Evolutionary conservation across 2,113 vertebrate species (phyloP), one percentile per base, ranked within the genome.

Genomic region (Amphiprion percula): DNA sequence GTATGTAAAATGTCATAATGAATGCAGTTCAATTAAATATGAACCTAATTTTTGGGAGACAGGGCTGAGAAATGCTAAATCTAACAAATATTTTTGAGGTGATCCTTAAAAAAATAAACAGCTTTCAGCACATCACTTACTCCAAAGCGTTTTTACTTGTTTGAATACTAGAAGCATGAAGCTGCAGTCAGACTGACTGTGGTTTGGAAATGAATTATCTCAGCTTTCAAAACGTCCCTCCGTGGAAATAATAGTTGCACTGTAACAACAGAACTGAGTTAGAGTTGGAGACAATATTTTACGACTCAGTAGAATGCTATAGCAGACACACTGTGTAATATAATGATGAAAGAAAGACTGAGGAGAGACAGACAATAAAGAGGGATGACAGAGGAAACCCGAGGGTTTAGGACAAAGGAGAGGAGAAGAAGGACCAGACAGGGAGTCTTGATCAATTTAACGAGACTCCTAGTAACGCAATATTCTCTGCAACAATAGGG

Each of bases 371-470:
- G 41, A 72, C 44, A 70, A 7, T 37, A 44, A 16, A 53, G 14
- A 74, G 55, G 49, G 53, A 68, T 2, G 2, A 59, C 24, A 0
- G 28, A 67, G 54, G n/a, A 28, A 67, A 47, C 62, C 24, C 47
- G 1, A 17, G 55, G 67, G 81, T 67, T 70, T 19, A 71, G 55
- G 37, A 23, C 24, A 41, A 59, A 56, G 61, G 53, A 61, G 67
- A 23, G 5, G 54, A 46, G 16, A 72, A 28, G 16, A n/a, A 5
- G 23, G 47, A 30, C 30, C 37, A 52, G 21, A 24, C n/a, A 16
- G 60, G 16, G 50, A 64, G 73, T 65, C 53, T 12, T 79, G 56
- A 84, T 84, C 60, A n/a, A 49, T 77, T 79, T 77, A 63, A 68
- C 30, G 24, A 76, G 72, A 68, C n/a, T 56, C 16, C 24, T 74